These are phyloP conservation scores for Rhagophthalmus giganteus DNA, from an alignment of 2,888 invertebrate genomes.

Conservation along the genomic window DNA sequence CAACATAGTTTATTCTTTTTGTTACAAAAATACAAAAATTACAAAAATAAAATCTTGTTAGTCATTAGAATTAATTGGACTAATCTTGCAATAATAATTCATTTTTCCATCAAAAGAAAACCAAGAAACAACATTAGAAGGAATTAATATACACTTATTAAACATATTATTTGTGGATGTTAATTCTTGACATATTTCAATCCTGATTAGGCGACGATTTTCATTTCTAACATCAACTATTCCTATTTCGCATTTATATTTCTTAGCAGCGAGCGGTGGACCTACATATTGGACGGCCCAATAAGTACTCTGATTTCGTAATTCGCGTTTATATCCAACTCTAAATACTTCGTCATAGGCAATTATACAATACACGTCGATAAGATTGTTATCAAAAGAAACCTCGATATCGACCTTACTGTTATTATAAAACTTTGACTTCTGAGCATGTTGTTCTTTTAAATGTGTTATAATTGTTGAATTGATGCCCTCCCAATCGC, in stretches of 20 bases:
- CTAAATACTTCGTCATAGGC: conserved; percentile 42
- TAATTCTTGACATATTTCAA: conserved; percentile 44
- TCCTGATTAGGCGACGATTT: conserved; percentile 42
- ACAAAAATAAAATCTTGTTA: too few species aligned
- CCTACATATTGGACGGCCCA: conserved; percentile 46
- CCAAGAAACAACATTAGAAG: conserved; percentile 41
- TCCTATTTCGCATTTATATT: conserved; percentile 43
- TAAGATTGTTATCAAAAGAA: conserved; percentile 30
- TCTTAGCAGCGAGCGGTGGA: conserved; percentile 37
- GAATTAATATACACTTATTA: conserved; percentile 43
- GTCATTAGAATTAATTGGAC: too few species aligned
- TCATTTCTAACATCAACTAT: conserved; percentile 43
- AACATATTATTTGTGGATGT: conserved; percentile 42
- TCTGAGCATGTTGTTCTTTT: conserved; percentile 25
- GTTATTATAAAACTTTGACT: conserved; percentile 19
- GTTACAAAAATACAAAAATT: too few species aligned
- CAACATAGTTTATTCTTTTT: too few species aligned
- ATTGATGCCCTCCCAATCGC: conserved; percentile 30
- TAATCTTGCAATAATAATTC: conserved; percentile 34
- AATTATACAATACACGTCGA: conserved; percentile 38
- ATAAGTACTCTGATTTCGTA: conserved; percentile 37
- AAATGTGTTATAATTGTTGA: conserved; percentile 28
- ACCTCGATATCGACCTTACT: conserved; percentile 26
- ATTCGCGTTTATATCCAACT: conserved; percentile 39
- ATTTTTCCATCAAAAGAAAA: conserved; percentile 42